Conservation (phyloP, 2,113 vertebrate species). For the Danionella cerebrum region DNA sequence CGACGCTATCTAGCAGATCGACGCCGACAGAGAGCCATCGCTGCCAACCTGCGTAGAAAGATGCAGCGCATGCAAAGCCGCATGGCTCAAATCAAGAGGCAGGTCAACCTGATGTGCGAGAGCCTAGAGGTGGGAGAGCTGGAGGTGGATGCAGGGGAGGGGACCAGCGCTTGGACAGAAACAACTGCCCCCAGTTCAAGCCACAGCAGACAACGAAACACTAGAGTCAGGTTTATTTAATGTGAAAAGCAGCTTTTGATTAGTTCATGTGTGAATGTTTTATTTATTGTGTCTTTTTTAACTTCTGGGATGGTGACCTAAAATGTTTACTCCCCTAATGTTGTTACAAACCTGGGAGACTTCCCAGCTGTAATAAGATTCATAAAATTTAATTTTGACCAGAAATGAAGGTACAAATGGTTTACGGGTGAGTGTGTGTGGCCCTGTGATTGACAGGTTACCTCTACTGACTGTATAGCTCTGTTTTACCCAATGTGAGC, state of each 20-base stretch:
- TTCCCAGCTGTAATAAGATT: too few relatives aligned
- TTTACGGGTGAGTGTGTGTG: too few relatives aligned
- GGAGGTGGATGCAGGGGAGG: conserved; percentile 14
- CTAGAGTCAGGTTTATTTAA: neutral
- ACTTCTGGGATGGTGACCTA: neutral
- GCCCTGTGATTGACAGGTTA: too few relatives aligned
- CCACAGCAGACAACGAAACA: conserved; percentile 1
- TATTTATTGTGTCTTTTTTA: neutral
- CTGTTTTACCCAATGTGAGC: too few relatives aligned
- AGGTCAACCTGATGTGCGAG: conserved; percentile 40
- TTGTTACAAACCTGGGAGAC: neutral
- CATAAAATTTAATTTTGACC: too few relatives aligned
- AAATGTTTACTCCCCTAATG: neutral
- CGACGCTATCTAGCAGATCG: conserved; percentile 38
- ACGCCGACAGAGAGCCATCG: conserved; percentile 22
- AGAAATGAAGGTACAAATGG: too few relatives aligned
- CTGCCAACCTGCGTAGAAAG: conserved; percentile 35
- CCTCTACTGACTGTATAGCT: too few relatives aligned
- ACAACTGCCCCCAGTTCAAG: conserved; percentile 1
- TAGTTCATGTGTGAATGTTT: neutral
- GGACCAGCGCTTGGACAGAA: conserved; percentile 5
- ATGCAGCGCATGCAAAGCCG: conserved; percentile 44
- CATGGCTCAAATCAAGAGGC: conserved; percentile 39
- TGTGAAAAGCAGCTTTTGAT: neutral
- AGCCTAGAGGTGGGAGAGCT: conserved; percentile 35